Percentiles rank a stretch among this genome's conserved stretches.
phyloP scores from a whole-genome alignment of 2,888 invertebrate genomes.

The Pollenia angustigena region DNA sequence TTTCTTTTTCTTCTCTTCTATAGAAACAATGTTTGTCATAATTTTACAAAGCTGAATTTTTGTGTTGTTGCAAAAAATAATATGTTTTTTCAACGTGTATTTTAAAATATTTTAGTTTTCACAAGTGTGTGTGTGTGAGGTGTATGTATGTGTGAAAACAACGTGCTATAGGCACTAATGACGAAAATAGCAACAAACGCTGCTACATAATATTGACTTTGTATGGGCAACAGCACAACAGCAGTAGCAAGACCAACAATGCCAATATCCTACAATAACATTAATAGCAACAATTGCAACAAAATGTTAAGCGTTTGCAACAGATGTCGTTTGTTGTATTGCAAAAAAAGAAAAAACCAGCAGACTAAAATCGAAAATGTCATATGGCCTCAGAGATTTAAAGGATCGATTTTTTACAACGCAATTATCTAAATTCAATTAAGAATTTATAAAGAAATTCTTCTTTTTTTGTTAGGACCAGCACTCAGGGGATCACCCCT shows the following conservation, averaged over 20 bases:
- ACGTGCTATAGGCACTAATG: constrained; percentile 61
- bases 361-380: not conserved
- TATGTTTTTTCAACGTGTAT: not conserved
- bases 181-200: constrained; percentile 54
- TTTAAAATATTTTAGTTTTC: not conserved
- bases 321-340: constrained; percentile 48
- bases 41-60: constrained; percentile 19
- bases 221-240: not conserved
- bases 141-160: not conserved
- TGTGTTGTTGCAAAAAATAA: not conserved
- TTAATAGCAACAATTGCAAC: constrained; percentile 42
- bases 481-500: no score
- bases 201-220: constrained; percentile 53
- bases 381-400: not conserved
- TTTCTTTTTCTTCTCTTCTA: constrained; percentile 27
- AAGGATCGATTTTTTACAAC: not conserved
- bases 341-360: not conserved
- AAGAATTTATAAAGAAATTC: no score
- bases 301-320: constrained; percentile 49
- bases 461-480: no score
- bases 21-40: constrained; percentile 43
- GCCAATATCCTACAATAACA: constrained; percentile 44
- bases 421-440: no score
- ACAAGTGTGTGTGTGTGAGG: not conserved
- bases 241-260: constrained; percentile 37